phyloP scores from a whole-genome alignment of 2,113 vertebrate genomes.

The Elanus axillaris region DNA sequence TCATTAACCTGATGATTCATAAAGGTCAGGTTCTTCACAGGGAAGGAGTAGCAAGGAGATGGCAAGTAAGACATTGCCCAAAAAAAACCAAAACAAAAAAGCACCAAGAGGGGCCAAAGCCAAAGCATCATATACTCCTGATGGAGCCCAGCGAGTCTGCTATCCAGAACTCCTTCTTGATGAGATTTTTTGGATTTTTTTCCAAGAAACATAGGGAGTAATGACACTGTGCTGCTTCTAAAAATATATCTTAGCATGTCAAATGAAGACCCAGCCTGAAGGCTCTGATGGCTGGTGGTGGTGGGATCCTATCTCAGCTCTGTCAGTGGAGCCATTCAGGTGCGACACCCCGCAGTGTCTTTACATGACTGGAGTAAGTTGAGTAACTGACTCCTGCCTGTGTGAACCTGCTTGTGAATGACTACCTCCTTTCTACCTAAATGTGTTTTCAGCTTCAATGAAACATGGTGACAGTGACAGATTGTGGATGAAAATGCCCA shows the following conservation, averaged over 20 bases:
- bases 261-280: background rate
- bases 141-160: background rate
- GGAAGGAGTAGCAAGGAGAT: constrained; percentile 46
- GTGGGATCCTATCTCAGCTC: background rate
- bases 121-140: background rate
- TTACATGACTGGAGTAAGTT: background rate
- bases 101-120: background rate
- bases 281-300: background rate
- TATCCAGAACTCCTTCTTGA: background rate
- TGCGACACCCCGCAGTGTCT: background rate
- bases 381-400: background rate
- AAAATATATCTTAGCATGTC: background rate
- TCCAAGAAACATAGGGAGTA: background rate
- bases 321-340: background rate
- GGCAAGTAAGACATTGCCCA: constrained; percentile 6
- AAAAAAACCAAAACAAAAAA: background rate
- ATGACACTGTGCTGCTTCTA: background rate
- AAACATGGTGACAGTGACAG: background rate
- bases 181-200: background rate
- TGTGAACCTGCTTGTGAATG: background rate
- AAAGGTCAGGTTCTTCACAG: constrained; percentile 28
- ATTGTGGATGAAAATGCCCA: background rate
- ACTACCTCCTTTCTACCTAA: background rate
- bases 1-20: constrained; percentile 54
- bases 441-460: background rate